phyloP scores from a whole-genome alignment of 2,797 vertebrate species.

The Saxicola maurus region DNA sequence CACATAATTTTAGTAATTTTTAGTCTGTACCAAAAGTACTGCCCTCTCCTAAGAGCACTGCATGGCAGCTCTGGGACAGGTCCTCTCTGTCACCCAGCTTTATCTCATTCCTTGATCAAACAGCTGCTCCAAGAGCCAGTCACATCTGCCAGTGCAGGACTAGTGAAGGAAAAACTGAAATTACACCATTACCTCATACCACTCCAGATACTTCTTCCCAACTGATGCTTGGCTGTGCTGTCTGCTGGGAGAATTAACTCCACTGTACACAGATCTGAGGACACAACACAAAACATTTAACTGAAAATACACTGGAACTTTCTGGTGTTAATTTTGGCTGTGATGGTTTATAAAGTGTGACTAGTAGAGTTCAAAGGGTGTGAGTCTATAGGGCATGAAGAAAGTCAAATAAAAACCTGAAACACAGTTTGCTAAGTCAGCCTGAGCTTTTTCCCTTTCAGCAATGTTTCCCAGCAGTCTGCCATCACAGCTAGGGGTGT shows the following conservation, averaged over 20 bases:
- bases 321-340: neutral
- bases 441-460: neutral
- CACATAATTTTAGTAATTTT: neutral
- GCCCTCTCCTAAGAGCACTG: neutral
- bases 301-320: neutral
- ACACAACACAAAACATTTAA: neutral
- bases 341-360: neutral
- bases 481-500: neutral
- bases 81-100: neutral
- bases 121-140: neutral
- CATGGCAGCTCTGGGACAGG: neutral
- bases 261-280: accelerated
- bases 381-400: neutral
- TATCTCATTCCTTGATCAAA: neutral
- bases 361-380: neutral
- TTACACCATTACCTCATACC: neutral
- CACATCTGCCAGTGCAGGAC: neutral
- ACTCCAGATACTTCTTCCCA: neutral
- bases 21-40: neutral
- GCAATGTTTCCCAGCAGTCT: neutral
- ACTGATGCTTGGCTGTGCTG: neutral
- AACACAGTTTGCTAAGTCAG: neutral
- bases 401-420: neutral
- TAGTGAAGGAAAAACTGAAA: neutral
- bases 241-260: neutral